Percentiles rank a stretch among this genome's conserved stretches.
These are phyloP conservation scores for Torymus auratus DNA, from an alignment of 2,888 invertebrate species.

Conservation along the genomic window DNA sequence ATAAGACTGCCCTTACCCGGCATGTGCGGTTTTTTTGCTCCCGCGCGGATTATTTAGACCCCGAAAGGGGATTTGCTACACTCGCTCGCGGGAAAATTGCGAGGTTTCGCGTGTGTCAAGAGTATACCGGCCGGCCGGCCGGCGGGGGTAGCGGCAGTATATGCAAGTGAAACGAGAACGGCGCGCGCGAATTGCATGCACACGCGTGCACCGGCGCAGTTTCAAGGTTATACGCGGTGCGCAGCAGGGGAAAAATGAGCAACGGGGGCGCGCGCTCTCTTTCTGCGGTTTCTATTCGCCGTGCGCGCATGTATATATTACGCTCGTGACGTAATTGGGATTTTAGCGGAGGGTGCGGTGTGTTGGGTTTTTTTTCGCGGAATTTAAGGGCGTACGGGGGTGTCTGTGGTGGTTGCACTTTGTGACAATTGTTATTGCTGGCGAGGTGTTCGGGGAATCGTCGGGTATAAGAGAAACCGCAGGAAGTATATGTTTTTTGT, in stretches of 20 bases:
- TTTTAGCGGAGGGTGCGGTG: conserved; percentile 8
- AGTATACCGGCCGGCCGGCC: background rate
- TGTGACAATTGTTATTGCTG: background rate
- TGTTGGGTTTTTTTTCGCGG: background rate
- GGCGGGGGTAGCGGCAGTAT: background rate
- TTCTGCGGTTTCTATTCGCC: no score
- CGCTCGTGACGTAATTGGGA: conserved; percentile 25
- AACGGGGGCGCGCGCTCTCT: no score
- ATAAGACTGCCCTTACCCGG: background rate
- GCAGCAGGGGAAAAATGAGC: background rate
- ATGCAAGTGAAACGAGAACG: background rate
- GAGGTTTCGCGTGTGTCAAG: conserved; percentile 50
- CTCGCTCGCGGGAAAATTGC: conserved; percentile 44
- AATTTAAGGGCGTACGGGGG: conserved; percentile 29
- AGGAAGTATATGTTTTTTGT: no score
- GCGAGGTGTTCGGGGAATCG: no score
- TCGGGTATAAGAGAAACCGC: no score
- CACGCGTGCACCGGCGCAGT: conserved; percentile 24
- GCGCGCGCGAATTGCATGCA: conserved; percentile 36
- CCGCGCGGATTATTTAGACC: conserved; percentile 32
- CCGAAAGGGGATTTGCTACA: background rate
- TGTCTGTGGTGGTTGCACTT: conserved; percentile 10
- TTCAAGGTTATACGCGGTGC: conserved; percentile 28
- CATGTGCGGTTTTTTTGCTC: conserved; percentile 30
- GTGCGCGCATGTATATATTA: no score